Base-by-base conservation (phyloP, 1,140 invertebrate species). In the Drosophila sturtevanti region DNA sequence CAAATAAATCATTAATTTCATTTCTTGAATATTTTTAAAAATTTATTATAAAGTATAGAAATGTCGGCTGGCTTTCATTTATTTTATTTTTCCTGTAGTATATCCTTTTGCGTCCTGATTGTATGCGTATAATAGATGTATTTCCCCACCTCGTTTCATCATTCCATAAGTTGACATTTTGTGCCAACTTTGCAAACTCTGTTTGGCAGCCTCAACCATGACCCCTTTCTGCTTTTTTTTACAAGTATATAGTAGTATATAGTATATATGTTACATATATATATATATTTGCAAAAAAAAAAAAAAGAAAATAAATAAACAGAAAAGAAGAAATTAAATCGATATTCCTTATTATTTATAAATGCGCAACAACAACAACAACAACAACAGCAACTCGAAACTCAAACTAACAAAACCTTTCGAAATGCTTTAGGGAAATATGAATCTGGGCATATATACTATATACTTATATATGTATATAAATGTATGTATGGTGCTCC, bases 311-410 rank as follows among this genome's bases (percentile, higher is more conserved):
- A 31, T 6, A 24, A 24, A 24, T 24, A 24, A 24, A 24, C 24
- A 24, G 24, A 24, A 24, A 24, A 11, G 2, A 48, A 71, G 77
- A 58, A 85, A 78, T 86, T 86, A 86, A 86, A 86, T 86, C 81
- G 81, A 86, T 86, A 86, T 81, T 81, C 66, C 71, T 86, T 86
- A 86, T 86, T 86, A 86, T 86, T 86, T 86, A 86, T 86, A 86
- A 84, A 84, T 85, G 77, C 63, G 66, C 80, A 68, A 62, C 37
- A 63, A 73, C 69, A 73, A 65, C 52, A 56, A 16, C n/a, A 64
- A 31, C 37, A 63, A 73, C 69, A 72, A 64, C 41, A 56, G n/a
- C n/a, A 54, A 22, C 16, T 48, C 41, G 16, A 48, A 48, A 16
- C 41, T 18, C 41, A 48, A 48, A 48, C 41, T 48, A 56, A 68